These are phyloP conservation scores for Lophius piscatorius DNA, from an alignment of 2,113 vertebrate species.

Conservation along the genomic window DNA sequence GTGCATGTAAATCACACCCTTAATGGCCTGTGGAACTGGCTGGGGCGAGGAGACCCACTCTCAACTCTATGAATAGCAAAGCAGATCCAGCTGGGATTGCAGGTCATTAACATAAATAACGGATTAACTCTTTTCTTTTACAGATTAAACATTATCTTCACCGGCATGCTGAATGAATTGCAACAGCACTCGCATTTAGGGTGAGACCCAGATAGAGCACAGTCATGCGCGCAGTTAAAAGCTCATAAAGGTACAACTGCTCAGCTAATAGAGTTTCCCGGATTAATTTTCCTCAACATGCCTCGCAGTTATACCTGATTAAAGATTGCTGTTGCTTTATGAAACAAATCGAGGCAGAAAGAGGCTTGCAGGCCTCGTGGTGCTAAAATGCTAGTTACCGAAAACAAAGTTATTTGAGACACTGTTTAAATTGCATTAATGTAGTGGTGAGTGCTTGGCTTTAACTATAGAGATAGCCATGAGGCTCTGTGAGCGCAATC, in stretches of 20 bases:
- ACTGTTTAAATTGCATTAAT: conserved; percentile 18
- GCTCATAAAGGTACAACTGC: conserved; percentile 42
- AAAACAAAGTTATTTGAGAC: conserved; percentile 28
- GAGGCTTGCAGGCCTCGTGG: conserved; percentile 4
- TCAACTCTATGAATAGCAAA: conserved; percentile 71
- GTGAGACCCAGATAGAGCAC: conserved; percentile 1
- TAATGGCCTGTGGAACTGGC: conserved; percentile 36
- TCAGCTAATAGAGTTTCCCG: conserved; percentile 34
- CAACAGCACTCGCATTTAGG: conserved; percentile 28
- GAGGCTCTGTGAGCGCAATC: conserved; percentile 10
- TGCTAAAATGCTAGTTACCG: conserved; percentile 23
- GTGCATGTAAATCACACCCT: conserved; percentile 47
- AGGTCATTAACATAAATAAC: conserved; percentile 69
- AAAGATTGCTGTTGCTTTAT: conserved; percentile 4
- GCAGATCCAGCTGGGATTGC: conserved; percentile 63
- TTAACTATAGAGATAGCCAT: conserved; percentile 1
- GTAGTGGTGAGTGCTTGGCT: background rate
- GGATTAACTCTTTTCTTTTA: conserved; percentile 67
- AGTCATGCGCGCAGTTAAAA: conserved; percentile 2
- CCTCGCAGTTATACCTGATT: conserved; percentile 36
- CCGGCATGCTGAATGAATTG: conserved; percentile 32
- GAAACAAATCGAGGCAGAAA: conserved; percentile 32
- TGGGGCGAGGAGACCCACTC: conserved; percentile 23
- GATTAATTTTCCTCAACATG: conserved; percentile 23
- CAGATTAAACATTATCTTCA: conserved; percentile 70